Percentiles rank a stretch among this genome's conserved stretches.
Evolutionary conservation across 2,797 vertebrate genomes (phyloP).

Genomic region (Hydrolagus colliei): DNA sequence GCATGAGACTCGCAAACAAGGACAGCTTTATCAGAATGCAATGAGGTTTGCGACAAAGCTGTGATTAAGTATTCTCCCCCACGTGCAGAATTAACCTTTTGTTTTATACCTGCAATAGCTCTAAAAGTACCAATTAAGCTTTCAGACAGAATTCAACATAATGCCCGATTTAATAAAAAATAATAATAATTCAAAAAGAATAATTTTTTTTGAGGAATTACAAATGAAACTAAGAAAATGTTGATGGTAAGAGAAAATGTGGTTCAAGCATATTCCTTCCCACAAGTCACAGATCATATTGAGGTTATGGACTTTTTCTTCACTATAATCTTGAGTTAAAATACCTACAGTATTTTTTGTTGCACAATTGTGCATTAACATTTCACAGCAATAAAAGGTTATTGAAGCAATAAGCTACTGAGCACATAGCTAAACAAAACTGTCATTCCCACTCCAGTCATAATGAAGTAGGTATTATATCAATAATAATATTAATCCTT

Average conservation of each 20-base stretch:
- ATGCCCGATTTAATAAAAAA: background rate
- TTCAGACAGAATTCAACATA: background rate
- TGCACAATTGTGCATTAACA: background rate
- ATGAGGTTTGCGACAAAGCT: background rate
- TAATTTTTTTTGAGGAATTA: background rate
- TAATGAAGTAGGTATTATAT: background rate
- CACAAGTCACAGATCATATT: background rate
- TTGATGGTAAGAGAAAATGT: background rate
- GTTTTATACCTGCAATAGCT: too few relatives aligned
- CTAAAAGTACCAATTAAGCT: background rate
- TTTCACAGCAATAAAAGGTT: background rate
- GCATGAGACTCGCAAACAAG: background rate
- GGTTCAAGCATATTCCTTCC: background rate
- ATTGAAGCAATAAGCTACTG: background rate
- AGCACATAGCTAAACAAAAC: too few relatives aligned
- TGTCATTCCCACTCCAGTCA: background rate
- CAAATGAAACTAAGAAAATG: background rate
- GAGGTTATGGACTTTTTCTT: too few relatives aligned
- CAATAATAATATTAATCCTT: too few relatives aligned
- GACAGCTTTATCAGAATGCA: background rate
- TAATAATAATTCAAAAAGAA: background rate
- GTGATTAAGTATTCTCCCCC: background rate
- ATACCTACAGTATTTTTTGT: background rate
- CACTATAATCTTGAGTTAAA: background rate
- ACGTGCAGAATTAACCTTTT: background rate